Percentiles rank a stretch among this genome's conserved stretches.
Evolutionary conservation across 2,797 vertebrate species (phyloP).

Genomic region (Perodicticus potto): DNA sequence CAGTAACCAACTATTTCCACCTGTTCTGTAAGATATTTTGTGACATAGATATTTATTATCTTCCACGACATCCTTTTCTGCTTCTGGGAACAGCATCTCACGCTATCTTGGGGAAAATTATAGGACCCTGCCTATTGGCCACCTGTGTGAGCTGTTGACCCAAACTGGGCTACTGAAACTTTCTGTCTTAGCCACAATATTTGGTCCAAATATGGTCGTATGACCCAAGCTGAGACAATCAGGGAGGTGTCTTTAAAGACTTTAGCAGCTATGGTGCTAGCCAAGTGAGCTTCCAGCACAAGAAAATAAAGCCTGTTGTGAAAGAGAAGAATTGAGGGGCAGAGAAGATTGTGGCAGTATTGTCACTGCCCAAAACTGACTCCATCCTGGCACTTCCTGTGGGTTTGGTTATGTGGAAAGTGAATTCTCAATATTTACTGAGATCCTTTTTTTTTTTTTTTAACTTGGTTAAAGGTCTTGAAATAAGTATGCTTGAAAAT

Average conservation of each 20-base stretch:
- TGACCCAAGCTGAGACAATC: too few species aligned
- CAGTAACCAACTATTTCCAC: not conserved
- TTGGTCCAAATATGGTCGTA: not conserved
- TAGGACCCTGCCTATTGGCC: not conserved
- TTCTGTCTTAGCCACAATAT: not conserved
- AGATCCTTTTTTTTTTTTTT: not conserved
- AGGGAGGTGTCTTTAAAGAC: not conserved
- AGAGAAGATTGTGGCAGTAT: not conserved
- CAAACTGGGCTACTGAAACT: not conserved
- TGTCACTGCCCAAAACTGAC: not conserved
- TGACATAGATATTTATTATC: not conserved
- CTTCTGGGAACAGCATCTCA: not conserved
- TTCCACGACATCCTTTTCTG: not conserved
- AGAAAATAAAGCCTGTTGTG: not conserved
- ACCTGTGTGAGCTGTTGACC: not conserved
- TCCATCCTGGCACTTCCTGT: not conserved
- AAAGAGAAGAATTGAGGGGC: not conserved
- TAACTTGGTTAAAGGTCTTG: not conserved
- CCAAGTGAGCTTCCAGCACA: not conserved
- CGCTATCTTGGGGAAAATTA: not conserved
- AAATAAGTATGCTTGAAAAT: not conserved
- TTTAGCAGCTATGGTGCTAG: not conserved
- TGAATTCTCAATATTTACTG: not conserved
- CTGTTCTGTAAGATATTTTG: not conserved
- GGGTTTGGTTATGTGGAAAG: not conserved